A percentile compares a stretch with the other conserved stretches of the same genome.
These are phyloP conservation scores for Megathymus violae DNA, from an alignment of 1,140 invertebrate species.

Conservation along the genomic window DNA sequence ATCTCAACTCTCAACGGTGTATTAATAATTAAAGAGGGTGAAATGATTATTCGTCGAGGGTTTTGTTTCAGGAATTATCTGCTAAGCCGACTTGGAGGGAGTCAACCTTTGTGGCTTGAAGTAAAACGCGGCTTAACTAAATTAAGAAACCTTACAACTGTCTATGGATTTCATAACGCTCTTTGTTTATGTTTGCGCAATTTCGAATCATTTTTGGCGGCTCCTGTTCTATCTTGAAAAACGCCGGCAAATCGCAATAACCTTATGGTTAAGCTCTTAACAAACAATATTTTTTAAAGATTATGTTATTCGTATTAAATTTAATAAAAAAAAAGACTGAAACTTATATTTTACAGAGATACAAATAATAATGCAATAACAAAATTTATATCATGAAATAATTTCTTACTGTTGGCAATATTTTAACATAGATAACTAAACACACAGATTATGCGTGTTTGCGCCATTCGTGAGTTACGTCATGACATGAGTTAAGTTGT, in stretches of 20 bases:
- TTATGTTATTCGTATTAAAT: too few species aligned
- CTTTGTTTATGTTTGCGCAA: slow-evolving; percentile 12
- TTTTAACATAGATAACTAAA: slow-evolving; percentile 2
- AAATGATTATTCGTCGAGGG: slow-evolving; percentile 50
- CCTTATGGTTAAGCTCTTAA: too few species aligned
- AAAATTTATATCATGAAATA: too few species aligned
- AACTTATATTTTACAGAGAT: neutral
- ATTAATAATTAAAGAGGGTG: slow-evolving; percentile 65
- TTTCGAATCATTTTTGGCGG: too few species aligned
- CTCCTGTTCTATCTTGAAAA: too few species aligned
- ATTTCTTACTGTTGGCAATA: too few species aligned
- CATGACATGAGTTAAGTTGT: neutral
- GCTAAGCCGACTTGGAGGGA: slow-evolving; percentile 42
- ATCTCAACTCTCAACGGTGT: slow-evolving; percentile 57
- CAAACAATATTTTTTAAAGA: too few species aligned
- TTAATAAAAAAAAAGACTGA: neutral
- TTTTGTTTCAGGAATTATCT: slow-evolving; percentile 59
- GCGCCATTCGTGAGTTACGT: slow-evolving; percentile 2
- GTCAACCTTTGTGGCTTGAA: slow-evolving; percentile 34
- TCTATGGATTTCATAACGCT: slow-evolving; percentile 27
- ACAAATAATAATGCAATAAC: too few species aligned
- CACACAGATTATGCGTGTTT: neutral
- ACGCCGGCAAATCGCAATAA: too few species aligned
- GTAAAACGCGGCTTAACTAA: slow-evolving; percentile 39
- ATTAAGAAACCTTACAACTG: slow-evolving; percentile 41